Percentiles rank a stretch among this genome's conserved stretches.
Conservation (phyloP, 2,797 vertebrate species). For the Mastacembelus armatus region DNA sequence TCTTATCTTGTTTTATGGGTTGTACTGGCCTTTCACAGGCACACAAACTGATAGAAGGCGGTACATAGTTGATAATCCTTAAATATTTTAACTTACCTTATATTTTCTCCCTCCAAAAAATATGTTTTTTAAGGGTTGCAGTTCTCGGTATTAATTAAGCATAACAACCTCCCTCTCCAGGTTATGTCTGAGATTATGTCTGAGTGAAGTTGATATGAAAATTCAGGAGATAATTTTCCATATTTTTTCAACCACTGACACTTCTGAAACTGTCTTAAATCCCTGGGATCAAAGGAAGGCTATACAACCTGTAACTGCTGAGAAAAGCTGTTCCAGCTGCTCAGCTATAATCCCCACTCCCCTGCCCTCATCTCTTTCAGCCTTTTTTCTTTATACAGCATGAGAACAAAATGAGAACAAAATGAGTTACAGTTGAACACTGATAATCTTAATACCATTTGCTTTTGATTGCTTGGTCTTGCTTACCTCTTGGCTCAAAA, state of each 20-base stretch:
- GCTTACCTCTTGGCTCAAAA: no score
- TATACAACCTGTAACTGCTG: constrained; percentile 11
- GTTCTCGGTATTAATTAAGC: no score
- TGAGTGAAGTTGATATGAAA: constrained; percentile 1
- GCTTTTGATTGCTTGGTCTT: constrained; percentile 1
- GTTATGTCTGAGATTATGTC: no score
- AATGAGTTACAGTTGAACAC: not conserved
- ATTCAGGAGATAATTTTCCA: constrained; percentile 1
- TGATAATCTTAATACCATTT: not conserved
- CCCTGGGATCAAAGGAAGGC: constrained; percentile 53
- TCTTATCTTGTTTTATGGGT: no score
- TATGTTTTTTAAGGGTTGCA: no score
- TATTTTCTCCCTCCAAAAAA: no score
- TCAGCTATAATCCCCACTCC: constrained; percentile 30
- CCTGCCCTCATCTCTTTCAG: not conserved
- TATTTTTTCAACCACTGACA: constrained; percentile 14
- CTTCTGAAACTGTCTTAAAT: constrained; percentile 30
- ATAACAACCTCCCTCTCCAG: no score
- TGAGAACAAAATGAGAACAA: not conserved
- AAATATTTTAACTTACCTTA: no score
- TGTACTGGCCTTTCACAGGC: no score
- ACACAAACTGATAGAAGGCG: no score
- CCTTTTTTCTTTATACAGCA: constrained; percentile 8
- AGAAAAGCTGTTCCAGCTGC: constrained; percentile 39
- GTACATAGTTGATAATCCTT: no score